These are phyloP conservation scores for Podarcis raffonei DNA, from an alignment of 2,113 vertebrate genomes.

Conservation along the genomic window DNA sequence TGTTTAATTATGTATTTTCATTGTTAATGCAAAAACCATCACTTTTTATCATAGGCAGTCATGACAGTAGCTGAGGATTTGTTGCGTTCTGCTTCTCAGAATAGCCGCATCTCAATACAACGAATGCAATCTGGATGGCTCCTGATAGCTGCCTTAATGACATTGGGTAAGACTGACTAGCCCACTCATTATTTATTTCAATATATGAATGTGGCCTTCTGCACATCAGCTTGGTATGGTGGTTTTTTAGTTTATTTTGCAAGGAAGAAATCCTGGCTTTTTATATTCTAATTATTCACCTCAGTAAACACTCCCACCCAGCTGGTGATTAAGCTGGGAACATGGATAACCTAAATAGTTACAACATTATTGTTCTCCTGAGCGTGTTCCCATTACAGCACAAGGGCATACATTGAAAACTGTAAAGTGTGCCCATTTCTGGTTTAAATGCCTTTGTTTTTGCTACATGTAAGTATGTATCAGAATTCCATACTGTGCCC, in stretches of 20 bases:
- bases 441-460: background rate
- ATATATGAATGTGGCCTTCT: slow-evolving; percentile 5
- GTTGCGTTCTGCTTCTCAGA: slow-evolving; percentile 90
- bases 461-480: background rate
- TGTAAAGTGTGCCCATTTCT: background rate
- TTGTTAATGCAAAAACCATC: slow-evolving; percentile 28
- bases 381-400: background rate
- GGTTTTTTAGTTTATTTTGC: background rate
- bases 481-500: background rate
- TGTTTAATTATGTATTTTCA: background rate
- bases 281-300: background rate
- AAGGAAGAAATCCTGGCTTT: background rate
- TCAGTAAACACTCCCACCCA: background rate
- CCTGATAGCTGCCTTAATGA: slow-evolving; percentile 86
- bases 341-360: background rate
- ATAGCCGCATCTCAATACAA: slow-evolving; percentile 87
- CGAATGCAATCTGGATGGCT: slow-evolving; percentile 91
- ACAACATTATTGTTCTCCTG: background rate
- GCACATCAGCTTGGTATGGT: background rate
- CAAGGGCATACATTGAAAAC: background rate
- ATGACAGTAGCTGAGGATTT: slow-evolving; percentile 88
- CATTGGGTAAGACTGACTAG: slow-evolving; percentile 78
- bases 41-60: slow-evolving; percentile 77
- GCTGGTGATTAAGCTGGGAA: background rate
- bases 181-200: background rate